phyloP scores from a whole-genome alignment of 2,888 invertebrate genomes.

The Gastracanthus pulcherrimus region DNA sequence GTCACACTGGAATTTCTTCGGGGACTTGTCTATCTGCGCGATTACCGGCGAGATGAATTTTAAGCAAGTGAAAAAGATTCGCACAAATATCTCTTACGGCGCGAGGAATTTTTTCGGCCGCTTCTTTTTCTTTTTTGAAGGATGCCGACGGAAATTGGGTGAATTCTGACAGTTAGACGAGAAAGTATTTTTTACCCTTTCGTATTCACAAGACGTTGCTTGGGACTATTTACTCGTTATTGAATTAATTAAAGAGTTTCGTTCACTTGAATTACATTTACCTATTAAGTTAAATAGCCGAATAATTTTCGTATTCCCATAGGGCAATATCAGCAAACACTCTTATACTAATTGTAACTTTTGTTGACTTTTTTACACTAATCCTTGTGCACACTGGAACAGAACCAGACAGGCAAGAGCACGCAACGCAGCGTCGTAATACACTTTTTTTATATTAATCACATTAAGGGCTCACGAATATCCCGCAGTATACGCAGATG shows the following conservation, averaged over 20 bases:
- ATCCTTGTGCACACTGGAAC: background rate
- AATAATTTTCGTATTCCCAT: no score
- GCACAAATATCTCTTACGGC: conserved; percentile 39
- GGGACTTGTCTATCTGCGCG: conserved; percentile 42
- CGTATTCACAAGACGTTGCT: no score
- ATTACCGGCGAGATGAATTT: conserved; percentile 54
- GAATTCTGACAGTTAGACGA: background rate
- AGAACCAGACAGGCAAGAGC: no score
- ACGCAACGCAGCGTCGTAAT: no score
- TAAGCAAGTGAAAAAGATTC: conserved; percentile 44
- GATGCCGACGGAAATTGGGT: background rate
- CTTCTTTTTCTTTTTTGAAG: background rate
- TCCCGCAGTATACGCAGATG: background rate
- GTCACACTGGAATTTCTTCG: conserved; percentile 75
- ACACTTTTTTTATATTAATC: background rate
- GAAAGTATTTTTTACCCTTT: background rate
- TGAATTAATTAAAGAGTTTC: no score
- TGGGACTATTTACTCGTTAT: no score
- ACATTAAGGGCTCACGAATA: conserved; percentile 10
- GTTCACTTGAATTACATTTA: background rate
- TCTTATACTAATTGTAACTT: background rate
- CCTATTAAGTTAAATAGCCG: no score
- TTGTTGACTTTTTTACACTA: background rate
- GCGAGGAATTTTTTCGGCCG: conserved; percentile 6
- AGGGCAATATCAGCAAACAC: background rate